Percentiles rank a stretch among this genome's conserved stretches.
These are phyloP conservation scores for Nothoprocta pentlandii DNA, from an alignment of 2,113 vertebrate genomes.

Conservation along the genomic window DNA sequence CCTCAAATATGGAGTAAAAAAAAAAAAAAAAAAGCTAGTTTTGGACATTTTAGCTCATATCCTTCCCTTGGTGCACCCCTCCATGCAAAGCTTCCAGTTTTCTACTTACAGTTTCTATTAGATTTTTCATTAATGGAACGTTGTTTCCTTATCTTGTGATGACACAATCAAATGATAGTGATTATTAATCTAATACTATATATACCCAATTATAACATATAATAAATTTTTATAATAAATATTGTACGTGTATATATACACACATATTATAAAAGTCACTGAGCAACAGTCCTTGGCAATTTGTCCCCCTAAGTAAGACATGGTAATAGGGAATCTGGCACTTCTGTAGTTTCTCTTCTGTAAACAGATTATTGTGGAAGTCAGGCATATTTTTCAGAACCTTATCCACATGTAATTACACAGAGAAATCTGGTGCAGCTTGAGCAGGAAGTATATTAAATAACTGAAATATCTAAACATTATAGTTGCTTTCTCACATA, in stretches of 20 bases:
- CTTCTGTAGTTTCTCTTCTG: background rate
- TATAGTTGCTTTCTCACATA: background rate
- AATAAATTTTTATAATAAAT: too few species aligned
- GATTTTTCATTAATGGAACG: background rate
- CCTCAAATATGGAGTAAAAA: background rate
- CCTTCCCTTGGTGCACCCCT: background rate
- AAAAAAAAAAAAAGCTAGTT: accelerated
- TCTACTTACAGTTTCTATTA: background rate
- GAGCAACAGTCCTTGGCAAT: background rate
- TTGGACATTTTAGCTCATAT: background rate
- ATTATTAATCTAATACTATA: too few species aligned
- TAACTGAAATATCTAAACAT: background rate
- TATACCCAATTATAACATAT: too few species aligned
- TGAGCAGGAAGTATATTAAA: background rate
- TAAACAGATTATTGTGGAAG: background rate
- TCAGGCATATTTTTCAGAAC: background rate
- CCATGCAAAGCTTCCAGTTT: background rate
- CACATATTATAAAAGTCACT: background rate
- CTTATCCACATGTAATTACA: background rate
- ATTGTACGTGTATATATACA: too few species aligned
- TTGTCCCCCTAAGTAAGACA: background rate
- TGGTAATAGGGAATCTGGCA: background rate
- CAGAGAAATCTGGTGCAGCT: background rate
- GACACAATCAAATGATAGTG: background rate
- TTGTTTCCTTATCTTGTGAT: background rate